Conservation (phyloP, 2,113 vertebrate genomes). For the Isichthys henryi region DNA sequence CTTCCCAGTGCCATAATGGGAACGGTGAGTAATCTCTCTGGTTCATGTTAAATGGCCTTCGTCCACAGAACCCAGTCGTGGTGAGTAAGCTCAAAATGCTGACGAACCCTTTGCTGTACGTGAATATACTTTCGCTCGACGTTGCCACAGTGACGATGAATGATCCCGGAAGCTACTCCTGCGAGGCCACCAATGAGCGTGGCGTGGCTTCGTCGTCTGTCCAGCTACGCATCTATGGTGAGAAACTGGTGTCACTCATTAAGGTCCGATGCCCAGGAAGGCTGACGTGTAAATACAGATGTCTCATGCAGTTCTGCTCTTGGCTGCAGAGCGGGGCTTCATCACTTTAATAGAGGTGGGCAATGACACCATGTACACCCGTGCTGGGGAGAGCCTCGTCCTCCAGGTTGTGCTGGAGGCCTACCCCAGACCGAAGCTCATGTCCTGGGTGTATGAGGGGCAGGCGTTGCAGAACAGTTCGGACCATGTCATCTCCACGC, state of each 20-base stretch:
- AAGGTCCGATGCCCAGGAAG: constrained; percentile 19
- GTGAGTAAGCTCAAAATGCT: constrained; percentile 43
- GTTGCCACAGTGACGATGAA: constrained; percentile 64
- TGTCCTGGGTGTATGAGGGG: constrained; percentile 79
- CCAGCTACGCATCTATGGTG: constrained; percentile 85
- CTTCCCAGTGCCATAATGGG: neutral
- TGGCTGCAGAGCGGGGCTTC: constrained; percentile 76
- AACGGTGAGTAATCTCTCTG: neutral
- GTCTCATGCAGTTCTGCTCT: constrained; percentile 6
- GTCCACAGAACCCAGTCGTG: constrained; percentile 58
- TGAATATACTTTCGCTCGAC: constrained; percentile 63
- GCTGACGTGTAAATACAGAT: neutral
- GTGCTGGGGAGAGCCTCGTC: constrained; percentile 78
- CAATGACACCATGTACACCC: constrained; percentile 76
- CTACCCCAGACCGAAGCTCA: constrained; percentile 68
- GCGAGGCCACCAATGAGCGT: constrained; percentile 75
- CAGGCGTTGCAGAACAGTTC: constrained; percentile 71
- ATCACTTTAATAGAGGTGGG: constrained; percentile 60
- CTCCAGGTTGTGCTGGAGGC: constrained; percentile 75
- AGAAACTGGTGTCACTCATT: constrained; percentile 30
- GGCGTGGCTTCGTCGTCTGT: constrained; percentile 69
- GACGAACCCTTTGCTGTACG: constrained; percentile 54
- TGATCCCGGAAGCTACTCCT: constrained; percentile 80
- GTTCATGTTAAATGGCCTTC: constrained; percentile 15
- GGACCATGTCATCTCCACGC: constrained; percentile 73